A percentile compares a stretch with the other conserved stretches of the same genome.
Conservation (phyloP, 2,888 invertebrate genomes). For the Tetropium fuscum region DNA sequence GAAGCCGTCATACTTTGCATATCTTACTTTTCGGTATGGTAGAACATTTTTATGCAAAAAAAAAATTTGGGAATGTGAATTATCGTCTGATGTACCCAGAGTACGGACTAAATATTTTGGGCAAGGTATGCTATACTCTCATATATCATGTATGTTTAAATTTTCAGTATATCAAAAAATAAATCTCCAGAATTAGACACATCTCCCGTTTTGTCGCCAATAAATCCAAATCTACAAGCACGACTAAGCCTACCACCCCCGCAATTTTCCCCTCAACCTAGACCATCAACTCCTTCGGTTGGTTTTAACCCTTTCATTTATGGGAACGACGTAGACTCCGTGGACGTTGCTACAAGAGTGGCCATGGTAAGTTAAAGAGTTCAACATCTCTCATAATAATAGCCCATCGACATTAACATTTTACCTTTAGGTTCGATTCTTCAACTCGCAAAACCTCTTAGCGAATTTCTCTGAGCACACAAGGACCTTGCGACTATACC, state of each 20-base stretch:
- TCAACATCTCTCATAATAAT: too few relatives aligned
- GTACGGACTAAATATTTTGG: too few relatives aligned
- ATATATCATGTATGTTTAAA: too few relatives aligned
- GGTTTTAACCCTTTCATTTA: constrained; percentile 89
- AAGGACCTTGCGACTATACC: constrained; percentile 94
- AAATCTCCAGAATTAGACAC: constrained; percentile 38
- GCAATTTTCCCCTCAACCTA: constrained; percentile 59
- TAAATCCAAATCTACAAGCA: constrained; percentile 46
- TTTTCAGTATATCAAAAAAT: constrained; percentile 34
- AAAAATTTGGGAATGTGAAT: too few relatives aligned
- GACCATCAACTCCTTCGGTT: constrained; percentile 68
- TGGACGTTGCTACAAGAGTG: constrained; percentile 97
- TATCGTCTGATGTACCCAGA: too few relatives aligned
- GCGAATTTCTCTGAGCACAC: constrained; percentile 99
- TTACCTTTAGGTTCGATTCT: constrained; percentile 84
- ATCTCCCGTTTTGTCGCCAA: constrained; percentile 48
- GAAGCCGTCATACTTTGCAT: too few relatives aligned
- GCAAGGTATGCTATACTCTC: too few relatives aligned
- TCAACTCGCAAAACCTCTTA: constrained; percentile 96
- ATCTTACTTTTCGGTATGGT: too few relatives aligned
- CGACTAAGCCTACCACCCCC: constrained; percentile 52
- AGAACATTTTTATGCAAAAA: too few relatives aligned
- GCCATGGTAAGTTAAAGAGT: constrained; percentile 96
- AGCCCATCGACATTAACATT: too few relatives aligned
- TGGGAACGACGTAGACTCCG: constrained; percentile 96